Evolutionary conservation across 2,888 invertebrate species (phyloP).

Genomic region (Tortricodes alternella): DNA sequence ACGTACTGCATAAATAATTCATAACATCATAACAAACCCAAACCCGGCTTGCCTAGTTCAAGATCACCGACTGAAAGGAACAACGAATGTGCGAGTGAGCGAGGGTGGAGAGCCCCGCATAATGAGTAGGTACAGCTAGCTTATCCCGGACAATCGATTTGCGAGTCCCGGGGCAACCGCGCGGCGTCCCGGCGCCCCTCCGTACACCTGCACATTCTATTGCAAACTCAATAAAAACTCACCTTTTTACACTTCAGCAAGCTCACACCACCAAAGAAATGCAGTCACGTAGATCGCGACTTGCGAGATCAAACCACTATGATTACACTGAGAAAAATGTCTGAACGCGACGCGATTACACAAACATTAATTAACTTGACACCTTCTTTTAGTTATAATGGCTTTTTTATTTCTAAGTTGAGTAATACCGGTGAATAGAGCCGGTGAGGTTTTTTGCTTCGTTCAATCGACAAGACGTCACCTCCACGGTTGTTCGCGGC

Average conservation of each 20-base stretch:
- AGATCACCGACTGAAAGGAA: conserved; percentile 62
- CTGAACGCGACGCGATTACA: conserved; percentile 52
- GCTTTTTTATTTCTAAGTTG: conserved; percentile 44
- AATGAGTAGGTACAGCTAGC: conserved; percentile 7
- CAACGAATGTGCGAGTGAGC: conserved; percentile 52
- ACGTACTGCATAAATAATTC: conserved; percentile 55
- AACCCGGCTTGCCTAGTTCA: conserved; percentile 48
- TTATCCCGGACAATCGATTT: conserved; percentile 73
- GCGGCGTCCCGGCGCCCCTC: conserved; percentile 55
- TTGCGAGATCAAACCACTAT: conserved; percentile 71
- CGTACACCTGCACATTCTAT: conserved; percentile 47
- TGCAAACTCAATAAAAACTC: conserved; percentile 63
- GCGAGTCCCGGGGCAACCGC: conserved; percentile 48
- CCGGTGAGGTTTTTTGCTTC: conserved; percentile 52
- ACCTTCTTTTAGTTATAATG: conserved; percentile 51
- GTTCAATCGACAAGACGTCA: conserved; percentile 46
- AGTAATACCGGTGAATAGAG: conserved; percentile 52
- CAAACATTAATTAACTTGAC: conserved; percentile 67
- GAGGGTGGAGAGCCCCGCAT: conserved; percentile 54
- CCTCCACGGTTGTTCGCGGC: conserved; percentile 72
- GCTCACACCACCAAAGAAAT: conserved; percentile 68
- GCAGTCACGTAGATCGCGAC: conserved; percentile 73
- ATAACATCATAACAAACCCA: conserved; percentile 48
- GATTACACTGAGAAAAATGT: conserved; percentile 59
- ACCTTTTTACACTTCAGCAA: conserved; percentile 75